A percentile compares a stretch with the other conserved stretches of the same genome.
Evolutionary conservation across 2,888 invertebrate genomes (phyloP).

Genomic region (Pogonocherus hispidulus): DNA sequence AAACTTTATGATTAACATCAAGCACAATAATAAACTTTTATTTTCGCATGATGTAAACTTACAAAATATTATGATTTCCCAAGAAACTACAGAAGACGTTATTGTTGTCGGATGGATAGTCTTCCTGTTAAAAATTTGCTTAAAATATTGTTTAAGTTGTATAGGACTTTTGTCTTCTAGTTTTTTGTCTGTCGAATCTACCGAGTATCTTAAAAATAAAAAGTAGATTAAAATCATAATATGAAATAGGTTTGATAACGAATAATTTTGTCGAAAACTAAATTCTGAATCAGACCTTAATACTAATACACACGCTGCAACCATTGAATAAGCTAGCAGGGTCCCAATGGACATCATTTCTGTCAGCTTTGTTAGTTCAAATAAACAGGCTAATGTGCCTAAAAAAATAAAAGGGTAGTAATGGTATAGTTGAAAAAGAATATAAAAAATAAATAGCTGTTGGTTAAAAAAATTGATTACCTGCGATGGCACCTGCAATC

Average conservation of each 20-base stretch:
- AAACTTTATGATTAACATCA: no score
- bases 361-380: constrained; percentile 86
- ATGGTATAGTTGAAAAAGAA: not conserved
- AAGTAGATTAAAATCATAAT: not conserved
- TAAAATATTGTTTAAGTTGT: constrained; percentile 57
- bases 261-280: no score
- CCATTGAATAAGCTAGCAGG: constrained; percentile 88
- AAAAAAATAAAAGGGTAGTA: constrained; percentile 51
- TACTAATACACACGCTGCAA: constrained; percentile 87
- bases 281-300: no score
- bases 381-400: constrained; percentile 86
- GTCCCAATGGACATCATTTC: constrained; percentile 95
- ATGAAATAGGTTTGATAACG: no score
- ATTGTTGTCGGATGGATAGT: constrained; percentile 67
- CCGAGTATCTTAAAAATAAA: constrained; percentile 64
- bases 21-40: no score
- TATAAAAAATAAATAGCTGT: not conserved
- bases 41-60: no score
- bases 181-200: constrained; percentile 65
- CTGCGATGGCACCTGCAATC: constrained; percentile 79
- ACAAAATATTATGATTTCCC: constrained; percentile 71
- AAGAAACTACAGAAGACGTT: constrained; percentile 69
- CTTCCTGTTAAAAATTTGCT: constrained; percentile 69
- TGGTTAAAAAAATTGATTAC: constrained; percentile 64
- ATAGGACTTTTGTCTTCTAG: constrained; percentile 60